Evolutionary conservation across 2,888 invertebrate genomes (phyloP), one percentile per base, ranked within the genome.

Genomic region (Ophraella communa): DNA sequence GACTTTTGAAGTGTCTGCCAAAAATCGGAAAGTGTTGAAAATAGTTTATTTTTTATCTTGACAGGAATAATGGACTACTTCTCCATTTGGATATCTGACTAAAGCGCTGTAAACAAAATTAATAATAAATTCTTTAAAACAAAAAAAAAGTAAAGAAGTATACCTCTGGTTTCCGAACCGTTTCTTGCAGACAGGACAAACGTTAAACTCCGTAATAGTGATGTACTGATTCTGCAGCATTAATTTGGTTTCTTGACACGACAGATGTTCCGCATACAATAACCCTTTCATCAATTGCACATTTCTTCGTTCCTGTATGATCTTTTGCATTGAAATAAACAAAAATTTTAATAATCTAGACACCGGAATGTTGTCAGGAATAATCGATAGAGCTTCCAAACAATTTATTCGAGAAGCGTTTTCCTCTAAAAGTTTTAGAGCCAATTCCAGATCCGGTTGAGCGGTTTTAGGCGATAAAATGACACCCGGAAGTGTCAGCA

Each of bases 61-160:
- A 81, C 98, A 98, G 4, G 93, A 95, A 79, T 93, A 95, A 83
- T 98, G 98, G 1, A 96, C 94, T 18, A 97, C 90, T 73, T 94
- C 92, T 2, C 95, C 96, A 81, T 92, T 93, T 1, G 96, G 94
- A 82, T 93, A 94, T 51, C 96, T 87, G 4, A 96, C 94, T 82
- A 98, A 94, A 21, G 97, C 96, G 84, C 95, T 92, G 83, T 69
- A 87, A 84, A 18, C 5, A 35, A 51, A 14, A 14, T 24, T 27
- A 51, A 23, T 30, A 24, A n/a, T n/a, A n/a, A n/a, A n/a, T n/a
- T n/a, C n/a, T n/a, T n/a, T n/a, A n/a, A n/a, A n/a, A n/a, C n/a
- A n/a, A n/a, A n/a, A n/a, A n/a, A n/a, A n/a, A n/a, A n/a, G n/a
- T n/a, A n/a, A n/a, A n/a, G n/a, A n/a, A n/a, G n/a, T n/a, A n/a